phyloP scores from a whole-genome alignment of 1,140 invertebrate species.

The Drosophila rhopaloa region DNA sequence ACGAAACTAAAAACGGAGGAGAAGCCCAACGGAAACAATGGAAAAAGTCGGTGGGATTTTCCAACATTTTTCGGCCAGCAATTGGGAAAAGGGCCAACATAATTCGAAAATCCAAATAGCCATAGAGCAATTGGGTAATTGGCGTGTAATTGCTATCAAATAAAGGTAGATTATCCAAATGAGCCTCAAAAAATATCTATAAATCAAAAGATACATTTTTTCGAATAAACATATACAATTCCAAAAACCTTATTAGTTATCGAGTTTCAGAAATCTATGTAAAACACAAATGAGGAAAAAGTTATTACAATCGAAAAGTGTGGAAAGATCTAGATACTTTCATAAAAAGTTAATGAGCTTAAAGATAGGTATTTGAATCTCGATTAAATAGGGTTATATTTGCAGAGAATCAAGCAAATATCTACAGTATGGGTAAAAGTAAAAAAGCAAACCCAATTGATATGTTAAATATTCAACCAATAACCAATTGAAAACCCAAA shows the following conservation, averaged over 20 bases:
- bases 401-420: background rate
- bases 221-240: background rate
- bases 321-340: no score
- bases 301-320: no score
- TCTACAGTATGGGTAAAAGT: background rate
- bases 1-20: slow-evolving; percentile 19
- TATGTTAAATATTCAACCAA: slow-evolving; percentile 18
- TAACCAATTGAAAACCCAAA: slow-evolving; percentile 32
- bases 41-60: slow-evolving; percentile 31
- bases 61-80: slow-evolving; percentile 13
- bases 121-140: slow-evolving; percentile 8
- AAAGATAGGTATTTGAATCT: no score
- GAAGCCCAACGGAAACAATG: slow-evolving; percentile 23
- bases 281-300: no score
- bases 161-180: background rate
- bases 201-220: background rate
- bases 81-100: slow-evolving; percentile 20
- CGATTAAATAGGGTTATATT: background rate
- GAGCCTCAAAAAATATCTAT: background rate
- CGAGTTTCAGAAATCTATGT: no score
- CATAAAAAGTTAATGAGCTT: background rate
- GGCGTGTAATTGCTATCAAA: slow-evolving; percentile 14
- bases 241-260: no score
- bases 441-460: slow-evolving; percentile 6
- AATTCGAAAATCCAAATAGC: slow-evolving; percentile 12